Evolutionary conservation across 64 coral and sea anemone species (phyloP).

Genomic region (Dendrophyllia cribrosa): DNA sequence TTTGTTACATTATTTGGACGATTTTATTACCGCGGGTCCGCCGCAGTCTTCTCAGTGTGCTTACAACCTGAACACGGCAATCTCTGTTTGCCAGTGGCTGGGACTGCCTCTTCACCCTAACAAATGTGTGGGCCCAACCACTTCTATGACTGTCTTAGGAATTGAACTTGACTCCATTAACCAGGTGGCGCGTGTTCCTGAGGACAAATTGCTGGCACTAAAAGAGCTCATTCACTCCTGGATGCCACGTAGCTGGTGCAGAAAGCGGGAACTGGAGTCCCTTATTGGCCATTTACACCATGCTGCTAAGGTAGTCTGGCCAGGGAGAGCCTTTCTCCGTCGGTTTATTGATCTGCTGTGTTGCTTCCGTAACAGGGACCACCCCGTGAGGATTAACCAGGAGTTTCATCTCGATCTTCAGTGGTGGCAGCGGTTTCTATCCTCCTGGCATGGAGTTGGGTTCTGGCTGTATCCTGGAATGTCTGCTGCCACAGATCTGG

Average conservation of each 20-base stretch:
- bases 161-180: conserved; percentile 46
- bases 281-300: too few relatives aligned
- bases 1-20: background rate
- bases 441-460: too few relatives aligned
- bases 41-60: background rate
- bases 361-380: background rate
- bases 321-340: conserved; percentile 41
- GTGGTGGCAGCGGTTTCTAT: too few relatives aligned
- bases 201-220: conserved; percentile 38
- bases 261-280: conserved; percentile 36
- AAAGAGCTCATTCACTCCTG: background rate
- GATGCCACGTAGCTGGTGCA: conserved; percentile 1
- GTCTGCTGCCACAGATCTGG: background rate
- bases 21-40: conserved; percentile 23
- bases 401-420: too few relatives aligned
- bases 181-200: conserved; percentile 18
- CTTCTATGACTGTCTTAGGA: background rate
- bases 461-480: conserved; percentile 53
- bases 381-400: conserved; percentile 15
- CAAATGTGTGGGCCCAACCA: conserved; percentile 54
- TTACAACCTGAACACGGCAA: background rate
- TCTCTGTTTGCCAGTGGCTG: background rate
- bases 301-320: conserved; percentile 47
- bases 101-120: conserved; percentile 47
- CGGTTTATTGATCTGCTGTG: conserved; percentile 42